These are phyloP conservation scores for Oasisia sp. DNA, from an alignment of 2,888 invertebrate genomes.

Conservation along the genomic window DNA sequence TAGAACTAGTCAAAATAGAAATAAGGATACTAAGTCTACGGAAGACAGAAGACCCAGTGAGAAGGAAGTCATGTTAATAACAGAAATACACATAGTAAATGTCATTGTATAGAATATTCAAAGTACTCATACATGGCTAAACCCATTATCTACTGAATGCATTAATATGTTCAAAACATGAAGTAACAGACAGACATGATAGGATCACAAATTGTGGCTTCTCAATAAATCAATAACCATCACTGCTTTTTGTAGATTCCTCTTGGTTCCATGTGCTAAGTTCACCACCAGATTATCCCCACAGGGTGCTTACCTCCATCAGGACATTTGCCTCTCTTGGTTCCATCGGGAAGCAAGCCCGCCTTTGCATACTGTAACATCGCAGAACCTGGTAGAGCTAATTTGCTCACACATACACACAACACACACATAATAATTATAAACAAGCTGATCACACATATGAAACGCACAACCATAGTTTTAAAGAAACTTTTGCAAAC, in stretches of 20 bases:
- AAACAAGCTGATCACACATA: too few species aligned
- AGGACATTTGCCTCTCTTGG: slow-evolving; percentile 20
- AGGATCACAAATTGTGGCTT: not conserved
- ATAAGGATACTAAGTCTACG: not conserved
- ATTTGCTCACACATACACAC: not conserved
- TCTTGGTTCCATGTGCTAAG: not conserved
- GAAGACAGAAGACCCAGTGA: not conserved
- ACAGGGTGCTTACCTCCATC: not conserved
- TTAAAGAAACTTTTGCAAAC: too few species aligned
- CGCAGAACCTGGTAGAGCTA: not conserved
- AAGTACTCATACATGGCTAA: not conserved
- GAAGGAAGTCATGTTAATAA: not conserved
- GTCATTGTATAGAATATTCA: not conserved
- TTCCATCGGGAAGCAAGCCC: slow-evolving; percentile 22
- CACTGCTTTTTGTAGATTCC: too few species aligned
- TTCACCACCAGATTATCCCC: not conserved
- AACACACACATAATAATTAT: too few species aligned
- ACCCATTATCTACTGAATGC: not conserved
- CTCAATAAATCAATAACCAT: too few species aligned
- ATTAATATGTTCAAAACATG: not conserved
- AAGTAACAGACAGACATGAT: not conserved
- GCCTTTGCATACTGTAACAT: slow-evolving; percentile 26
- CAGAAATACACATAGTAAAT: not conserved
- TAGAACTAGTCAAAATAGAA: too few species aligned
- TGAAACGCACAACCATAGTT: too few species aligned